Evolutionary conservation across 2,113 vertebrate genomes (phyloP).

Genomic region (Mohoua ochrocephala): DNA sequence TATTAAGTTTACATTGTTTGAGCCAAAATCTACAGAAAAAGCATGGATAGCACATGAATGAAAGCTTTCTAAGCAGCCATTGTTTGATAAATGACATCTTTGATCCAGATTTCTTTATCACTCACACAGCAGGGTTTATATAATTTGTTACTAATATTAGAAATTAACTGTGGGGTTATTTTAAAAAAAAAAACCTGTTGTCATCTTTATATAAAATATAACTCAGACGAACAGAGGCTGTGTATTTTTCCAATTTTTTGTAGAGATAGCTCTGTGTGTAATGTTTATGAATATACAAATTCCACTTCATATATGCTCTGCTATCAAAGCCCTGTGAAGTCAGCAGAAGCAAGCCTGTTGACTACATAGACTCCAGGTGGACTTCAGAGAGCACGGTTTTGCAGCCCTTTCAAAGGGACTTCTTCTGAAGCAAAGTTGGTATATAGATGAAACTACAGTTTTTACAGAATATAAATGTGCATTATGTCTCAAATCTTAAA

Average conservation of each 20-base stretch:
- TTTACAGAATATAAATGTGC: background rate
- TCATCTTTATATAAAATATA: background rate
- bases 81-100: background rate
- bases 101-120: background rate
- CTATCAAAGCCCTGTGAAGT: background rate
- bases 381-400: background rate
- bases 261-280: background rate
- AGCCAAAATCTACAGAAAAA: background rate
- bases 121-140: background rate
- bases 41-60: background rate
- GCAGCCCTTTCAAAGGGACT: background rate
- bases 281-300: background rate
- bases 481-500: background rate
- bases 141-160: background rate
- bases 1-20: background rate
- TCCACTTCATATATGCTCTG: background rate
- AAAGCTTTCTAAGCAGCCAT: background rate
- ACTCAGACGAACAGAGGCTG: background rate
- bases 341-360: background rate
- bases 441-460: background rate
- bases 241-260: background rate
- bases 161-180: background rate
- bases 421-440: background rate
- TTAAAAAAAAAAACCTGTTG: background rate
- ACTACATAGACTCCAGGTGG: background rate